Percentiles rank a stretch among this genome's conserved stretches.
phyloP scores from a whole-genome alignment of 1,140 invertebrate species.

The Paralvinella palmiformis region DNA sequence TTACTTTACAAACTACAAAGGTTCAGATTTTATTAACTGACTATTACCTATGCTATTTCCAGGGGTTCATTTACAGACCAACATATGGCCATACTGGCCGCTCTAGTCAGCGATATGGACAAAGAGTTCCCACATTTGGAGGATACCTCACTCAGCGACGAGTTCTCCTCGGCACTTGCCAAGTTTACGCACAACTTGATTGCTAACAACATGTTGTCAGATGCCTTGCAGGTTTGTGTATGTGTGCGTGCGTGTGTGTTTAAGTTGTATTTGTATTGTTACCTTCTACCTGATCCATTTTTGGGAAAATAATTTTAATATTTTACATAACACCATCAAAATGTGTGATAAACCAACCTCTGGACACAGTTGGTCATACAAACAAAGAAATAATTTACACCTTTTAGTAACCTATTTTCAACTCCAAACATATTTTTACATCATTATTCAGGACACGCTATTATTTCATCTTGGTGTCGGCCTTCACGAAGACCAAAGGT shows the following conservation, averaged over 20 bases:
- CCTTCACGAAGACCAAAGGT: constrained; percentile 60
- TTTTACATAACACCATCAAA: no score
- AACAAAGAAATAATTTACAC: no score
- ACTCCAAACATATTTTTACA: no score
- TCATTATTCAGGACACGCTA: constrained; percentile 66
- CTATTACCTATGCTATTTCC: constrained; percentile 33
- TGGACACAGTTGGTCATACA: no score
- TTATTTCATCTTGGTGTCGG: constrained; percentile 70
- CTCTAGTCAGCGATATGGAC: constrained; percentile 79
- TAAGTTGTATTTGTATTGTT: no score
- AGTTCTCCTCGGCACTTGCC: constrained; percentile 50
- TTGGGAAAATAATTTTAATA: no score
- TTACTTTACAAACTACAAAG: no score
- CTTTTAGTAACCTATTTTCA: no score
- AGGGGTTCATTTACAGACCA: constrained; percentile 64
- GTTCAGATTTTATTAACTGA: background rate
- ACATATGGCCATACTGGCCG: constrained; percentile 73
- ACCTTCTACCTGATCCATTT: no score
- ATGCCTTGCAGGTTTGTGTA: constrained; percentile 55
- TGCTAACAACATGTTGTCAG: constrained; percentile 62
- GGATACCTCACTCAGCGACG: constrained; percentile 29
- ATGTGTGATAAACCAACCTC: no score
- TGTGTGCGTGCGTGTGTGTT: no score
- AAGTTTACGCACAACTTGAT: constrained; percentile 79
- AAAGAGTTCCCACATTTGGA: constrained; percentile 63